Percentiles rank a stretch among this genome's conserved stretches.
These are phyloP conservation scores for Eupeodes corollae DNA, from an alignment of 1,140 invertebrate genomes.

Conservation along the genomic window DNA sequence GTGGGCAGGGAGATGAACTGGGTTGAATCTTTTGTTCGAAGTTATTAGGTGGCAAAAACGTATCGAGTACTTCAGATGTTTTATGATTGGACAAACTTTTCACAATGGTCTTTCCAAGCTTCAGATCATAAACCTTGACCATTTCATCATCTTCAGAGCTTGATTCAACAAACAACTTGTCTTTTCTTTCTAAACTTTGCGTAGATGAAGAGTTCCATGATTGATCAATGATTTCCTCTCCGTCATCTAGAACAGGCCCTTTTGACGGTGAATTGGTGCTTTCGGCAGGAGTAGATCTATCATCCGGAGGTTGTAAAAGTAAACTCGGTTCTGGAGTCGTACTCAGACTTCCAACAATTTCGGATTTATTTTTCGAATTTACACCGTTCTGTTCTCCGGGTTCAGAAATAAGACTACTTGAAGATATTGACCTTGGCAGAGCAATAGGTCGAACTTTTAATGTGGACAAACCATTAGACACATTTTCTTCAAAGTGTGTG, in stretches of 20 bases:
- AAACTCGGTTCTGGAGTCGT: conserved; percentile 32
- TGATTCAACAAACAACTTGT: conserved; percentile 19
- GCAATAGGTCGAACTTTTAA: no score
- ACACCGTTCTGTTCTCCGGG: conserved; percentile 1
- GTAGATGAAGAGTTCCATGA: conserved; percentile 24
- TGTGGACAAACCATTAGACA: background rate
- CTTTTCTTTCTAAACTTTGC: conserved; percentile 1
- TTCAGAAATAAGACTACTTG: background rate
- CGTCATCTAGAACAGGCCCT: conserved; percentile 12
- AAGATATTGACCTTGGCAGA: no score
- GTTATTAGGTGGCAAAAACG: background rate
- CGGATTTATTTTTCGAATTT: conserved; percentile 21
- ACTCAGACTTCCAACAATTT: conserved; percentile 27
- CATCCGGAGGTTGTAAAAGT: conserved; percentile 4
- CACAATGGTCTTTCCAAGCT: conserved; percentile 28
- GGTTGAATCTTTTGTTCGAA: no score
- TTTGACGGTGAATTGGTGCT: conserved; percentile 13
- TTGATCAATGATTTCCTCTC: no score
- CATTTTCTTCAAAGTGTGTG: background rate
- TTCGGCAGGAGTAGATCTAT: background rate
- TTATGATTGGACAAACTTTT: conserved; percentile 4
- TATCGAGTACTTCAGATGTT: background rate
- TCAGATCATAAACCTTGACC: conserved; percentile 35
- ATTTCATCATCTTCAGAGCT: conserved; percentile 35
- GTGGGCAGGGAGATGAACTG: no score